phyloP scores from a whole-genome alignment of 1,140 invertebrate species.

The Trachymyrmex septentrionalis region DNA sequence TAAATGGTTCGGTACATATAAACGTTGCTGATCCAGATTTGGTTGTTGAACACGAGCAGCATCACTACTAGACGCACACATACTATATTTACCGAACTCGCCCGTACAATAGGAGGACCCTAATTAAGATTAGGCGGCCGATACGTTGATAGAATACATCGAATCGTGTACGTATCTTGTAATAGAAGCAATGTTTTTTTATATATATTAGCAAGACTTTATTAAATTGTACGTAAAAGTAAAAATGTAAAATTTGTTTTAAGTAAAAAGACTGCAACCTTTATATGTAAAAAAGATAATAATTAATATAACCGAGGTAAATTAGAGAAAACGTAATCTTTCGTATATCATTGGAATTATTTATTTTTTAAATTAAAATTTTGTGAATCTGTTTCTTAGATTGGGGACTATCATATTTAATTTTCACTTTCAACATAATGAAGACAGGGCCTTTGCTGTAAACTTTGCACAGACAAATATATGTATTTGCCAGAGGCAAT shows the following conservation, averaged over 20 bases:
- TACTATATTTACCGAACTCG: conserved; percentile 40
- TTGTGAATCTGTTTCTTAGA: neutral
- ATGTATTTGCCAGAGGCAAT: conserved; percentile 24
- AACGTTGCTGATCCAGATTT: conserved; percentile 56
- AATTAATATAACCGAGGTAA: neutral
- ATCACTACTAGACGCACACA: conserved; percentile 20
- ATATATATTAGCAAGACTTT: neutral
- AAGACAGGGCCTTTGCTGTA: neutral
- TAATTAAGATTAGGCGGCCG: conserved; percentile 55
- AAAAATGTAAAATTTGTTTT: neutral
- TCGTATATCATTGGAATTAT: neutral
- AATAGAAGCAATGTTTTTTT: neutral
- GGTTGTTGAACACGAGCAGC: conserved; percentile 51
- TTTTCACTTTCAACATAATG: neutral
- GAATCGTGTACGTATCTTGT: conserved; percentile 5
- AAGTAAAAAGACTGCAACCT: neutral
- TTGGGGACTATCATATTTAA: neutral
- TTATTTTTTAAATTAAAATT: neutral
- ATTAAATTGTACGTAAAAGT: neutral
- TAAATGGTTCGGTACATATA: conserved; percentile 51
- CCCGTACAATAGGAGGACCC: conserved; percentile 41
- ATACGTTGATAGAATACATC: conserved; percentile 37
- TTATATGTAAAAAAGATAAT: neutral
- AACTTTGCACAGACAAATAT: conserved; percentile 7
- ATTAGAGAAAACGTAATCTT: neutral